phyloP scores from a whole-genome alignment of 2,888 invertebrate species.

The Tinea semifulvella region DNA sequence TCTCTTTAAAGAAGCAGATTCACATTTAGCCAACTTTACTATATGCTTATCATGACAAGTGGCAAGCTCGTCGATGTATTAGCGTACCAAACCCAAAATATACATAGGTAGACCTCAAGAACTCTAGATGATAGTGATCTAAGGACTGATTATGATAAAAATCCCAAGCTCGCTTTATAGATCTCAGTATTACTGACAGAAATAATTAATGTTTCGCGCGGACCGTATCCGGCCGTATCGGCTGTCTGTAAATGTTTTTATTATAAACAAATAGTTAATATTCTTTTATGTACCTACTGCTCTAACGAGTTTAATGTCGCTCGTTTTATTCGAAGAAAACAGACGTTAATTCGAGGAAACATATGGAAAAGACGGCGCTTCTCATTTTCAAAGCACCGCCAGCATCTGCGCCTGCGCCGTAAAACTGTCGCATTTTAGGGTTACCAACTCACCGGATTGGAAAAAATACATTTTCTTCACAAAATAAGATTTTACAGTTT shows the following conservation, averaged over 20 bases:
- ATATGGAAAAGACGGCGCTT: slow-evolving; percentile 60
- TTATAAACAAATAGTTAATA: slow-evolving; percentile 52
- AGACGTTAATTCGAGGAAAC: slow-evolving; percentile 64
- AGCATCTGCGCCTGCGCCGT: slow-evolving; percentile 31
- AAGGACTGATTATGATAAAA: too few relatives aligned
- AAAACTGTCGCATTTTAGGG: slow-evolving; percentile 55
- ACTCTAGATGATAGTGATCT: too few relatives aligned
- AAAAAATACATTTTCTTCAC: slow-evolving; percentile 51
- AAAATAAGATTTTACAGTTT: too few relatives aligned
- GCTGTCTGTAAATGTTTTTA: slow-evolving; percentile 34
- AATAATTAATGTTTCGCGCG: slow-evolving; percentile 13
- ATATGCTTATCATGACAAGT: too few relatives aligned
- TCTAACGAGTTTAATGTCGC: slow-evolving; percentile 53
- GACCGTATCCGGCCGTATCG: slow-evolving; percentile 19
- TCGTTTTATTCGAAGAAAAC: slow-evolving; percentile 60
- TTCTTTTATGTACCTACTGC: slow-evolving; percentile 50
- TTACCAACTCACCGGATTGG: slow-evolving; percentile 28
- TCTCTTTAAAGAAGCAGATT: too few relatives aligned
- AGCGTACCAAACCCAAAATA: too few relatives aligned
- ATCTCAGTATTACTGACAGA: too few relatives aligned
- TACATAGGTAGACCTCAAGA: too few relatives aligned
- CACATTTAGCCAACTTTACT: too few relatives aligned
- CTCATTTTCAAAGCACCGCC: slow-evolving; percentile 60
- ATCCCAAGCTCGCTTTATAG: too few relatives aligned
- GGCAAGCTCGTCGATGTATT: too few relatives aligned